These are phyloP conservation scores for Nasonia vitripennis DNA, from an alignment of 1,140 invertebrate species.

Conservation along the genomic window DNA sequence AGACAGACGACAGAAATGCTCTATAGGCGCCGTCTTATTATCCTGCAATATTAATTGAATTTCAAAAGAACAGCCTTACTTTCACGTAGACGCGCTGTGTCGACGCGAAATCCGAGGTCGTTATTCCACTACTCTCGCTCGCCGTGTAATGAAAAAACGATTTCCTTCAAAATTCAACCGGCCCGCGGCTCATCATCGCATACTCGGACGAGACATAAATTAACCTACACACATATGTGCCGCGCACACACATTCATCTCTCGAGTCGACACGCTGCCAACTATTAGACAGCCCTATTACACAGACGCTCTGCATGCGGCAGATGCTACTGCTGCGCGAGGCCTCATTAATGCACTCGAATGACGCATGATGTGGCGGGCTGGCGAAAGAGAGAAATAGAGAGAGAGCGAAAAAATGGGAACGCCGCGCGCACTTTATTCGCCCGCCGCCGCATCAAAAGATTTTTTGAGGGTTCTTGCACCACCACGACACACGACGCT, in stretches of 20 bases:
- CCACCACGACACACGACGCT: neutral
- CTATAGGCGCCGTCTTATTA: too few relatives aligned
- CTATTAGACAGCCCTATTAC: slow-evolving; percentile 39
- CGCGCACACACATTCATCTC: neutral
- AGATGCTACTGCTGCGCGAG: slow-evolving; percentile 32
- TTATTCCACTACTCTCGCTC: too few relatives aligned
- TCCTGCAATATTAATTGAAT: too few relatives aligned
- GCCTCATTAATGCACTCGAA: slow-evolving; percentile 46
- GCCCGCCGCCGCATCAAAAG: neutral
- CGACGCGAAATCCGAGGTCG: too few relatives aligned
- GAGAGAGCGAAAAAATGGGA: slow-evolving; percentile 8
- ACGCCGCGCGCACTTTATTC: slow-evolving; percentile 10
- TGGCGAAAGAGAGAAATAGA: too few relatives aligned
- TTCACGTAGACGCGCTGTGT: too few relatives aligned
- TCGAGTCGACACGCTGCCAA: neutral
- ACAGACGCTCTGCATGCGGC: slow-evolving; percentile 29
- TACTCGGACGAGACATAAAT: too few relatives aligned
- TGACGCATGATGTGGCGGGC: slow-evolving; percentile 31
- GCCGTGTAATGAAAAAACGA: too few relatives aligned
- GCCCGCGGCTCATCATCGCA: too few relatives aligned
- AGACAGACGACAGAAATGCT: neutral
- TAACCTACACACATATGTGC: neutral
- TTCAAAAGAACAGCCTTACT: too few relatives aligned
- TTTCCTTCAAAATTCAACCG: too few relatives aligned
- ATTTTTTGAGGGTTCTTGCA: slow-evolving; percentile 29